Base-by-base conservation (phyloP, 2,797 vertebrate species). In the Spheniscus humboldti region DNA sequence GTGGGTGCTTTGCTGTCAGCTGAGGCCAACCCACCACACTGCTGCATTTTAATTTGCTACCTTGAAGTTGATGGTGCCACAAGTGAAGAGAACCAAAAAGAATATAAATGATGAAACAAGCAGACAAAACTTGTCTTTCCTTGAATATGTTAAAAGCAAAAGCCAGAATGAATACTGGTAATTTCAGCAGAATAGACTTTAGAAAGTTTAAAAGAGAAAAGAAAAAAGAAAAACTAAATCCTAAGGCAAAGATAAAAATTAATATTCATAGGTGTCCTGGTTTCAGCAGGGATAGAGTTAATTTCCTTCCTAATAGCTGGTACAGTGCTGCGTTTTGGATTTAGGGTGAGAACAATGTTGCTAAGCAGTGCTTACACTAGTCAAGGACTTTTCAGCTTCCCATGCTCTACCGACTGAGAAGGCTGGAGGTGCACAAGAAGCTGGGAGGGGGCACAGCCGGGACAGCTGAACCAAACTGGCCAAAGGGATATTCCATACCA, bases 141-240 rank as follows among this genome's bases (percentile, higher is more conserved):
- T n/a, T 59, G 13, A 80, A 27, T 47, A 69, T 11, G 3, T 64
- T 80, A 31, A 68, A 76, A 79, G 11, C 67, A 75, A 53, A 78
- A 69, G 12, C 1, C 33, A 67, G 13, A 68, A 64, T 30, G 6
- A 50, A 50, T 59, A n/a, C 8, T 60, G 8, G 7, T 39, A 48
- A 5, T 35, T 86, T 69, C 28, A 45, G 55, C 50, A 96, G 72
- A 90, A 90, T 9, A 91, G 41, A 92, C 16, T 78, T 75, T 16
- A 78, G 45, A 28, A 87, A 94, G 20, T 35, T 86, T 85, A 55
- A 63, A 79, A 75, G 7, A 94, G 18, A 68, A 93, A 77, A 37
- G 37, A 31, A 95, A 48, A n/a, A 39, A 41, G 6, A 12, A 62
- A 53, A 33, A 6, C 0, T 7, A 59, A 43, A 13, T 27, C 19